A percentile compares a stretch with the other conserved stretches of the same genome.
phyloP scores from a whole-genome alignment of 2,888 invertebrate species.

The Sinelater perroti region DNA sequence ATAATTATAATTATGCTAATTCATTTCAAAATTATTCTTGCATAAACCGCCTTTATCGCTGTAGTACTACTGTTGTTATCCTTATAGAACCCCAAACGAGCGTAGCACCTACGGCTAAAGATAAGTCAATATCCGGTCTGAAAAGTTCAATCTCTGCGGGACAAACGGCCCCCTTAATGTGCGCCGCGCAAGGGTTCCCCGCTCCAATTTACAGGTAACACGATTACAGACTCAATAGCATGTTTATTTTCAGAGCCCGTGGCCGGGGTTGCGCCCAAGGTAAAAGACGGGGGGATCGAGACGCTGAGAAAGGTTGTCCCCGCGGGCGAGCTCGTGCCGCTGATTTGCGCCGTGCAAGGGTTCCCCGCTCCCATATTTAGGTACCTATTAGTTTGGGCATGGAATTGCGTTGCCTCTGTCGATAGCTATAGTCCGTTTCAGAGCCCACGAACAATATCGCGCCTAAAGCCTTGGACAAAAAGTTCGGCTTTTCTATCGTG shows the following conservation, averaged over 20 bases:
- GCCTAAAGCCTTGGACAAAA: slow-evolving; percentile 63
- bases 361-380: slow-evolving; percentile 73
- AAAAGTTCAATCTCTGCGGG: slow-evolving; percentile 17
- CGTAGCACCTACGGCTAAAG: slow-evolving; percentile 65
- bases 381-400: slow-evolving; percentile 57
- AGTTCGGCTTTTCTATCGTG: slow-evolving; percentile 59
- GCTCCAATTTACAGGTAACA: slow-evolving; percentile 72
- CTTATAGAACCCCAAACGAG: slow-evolving; percentile 49
- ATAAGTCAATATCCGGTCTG: slow-evolving; percentile 46
- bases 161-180: slow-evolving; percentile 16
- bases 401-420: slow-evolving; percentile 11
- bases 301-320: slow-evolving; percentile 59
- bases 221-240: neutral
- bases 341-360: slow-evolving; percentile 64
- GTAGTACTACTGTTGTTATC: too few species aligned
- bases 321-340: slow-evolving; percentile 52
- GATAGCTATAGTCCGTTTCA: slow-evolving; percentile 58
- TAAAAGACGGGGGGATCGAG: slow-evolving; percentile 61
- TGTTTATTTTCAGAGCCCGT: slow-evolving; percentile 58
- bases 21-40: too few species aligned
- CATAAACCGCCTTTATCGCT: too few species aligned
- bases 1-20: too few species aligned
- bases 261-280: slow-evolving; percentile 63
- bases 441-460: slow-evolving; percentile 74
- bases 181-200: slow-evolving; percentile 64